Base-by-base conservation (phyloP, 2,113 vertebrate species). In the Vireo altiloquus region DNA sequence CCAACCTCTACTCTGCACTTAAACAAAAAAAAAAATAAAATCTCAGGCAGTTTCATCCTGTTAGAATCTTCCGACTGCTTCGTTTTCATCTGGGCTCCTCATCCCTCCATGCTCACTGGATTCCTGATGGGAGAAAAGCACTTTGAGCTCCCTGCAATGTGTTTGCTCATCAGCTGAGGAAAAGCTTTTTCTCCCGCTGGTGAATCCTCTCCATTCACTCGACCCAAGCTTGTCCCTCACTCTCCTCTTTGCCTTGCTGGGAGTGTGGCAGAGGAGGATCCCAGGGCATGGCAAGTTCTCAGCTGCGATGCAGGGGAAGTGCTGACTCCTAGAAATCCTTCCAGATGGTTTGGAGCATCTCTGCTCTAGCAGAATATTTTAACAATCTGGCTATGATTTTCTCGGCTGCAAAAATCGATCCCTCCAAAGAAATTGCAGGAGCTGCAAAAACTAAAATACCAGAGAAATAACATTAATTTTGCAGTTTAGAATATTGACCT, bases 371-470 rank as follows among this genome's bases (percentile, higher is more conserved):
- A 97, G 97, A 97, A 98, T 98, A 97, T 97, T 96, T 98, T 98
- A 98, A 97, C 97, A 98, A 97, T 98, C 97, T 98, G 97, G 96
- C 87, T 87, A 59, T 35, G 42, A 87, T 90, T 96, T 97, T 95
- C 83, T 96, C 10, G 37, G 59, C 80, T 96, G 37, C 77, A 82
- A 95, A 95, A 95, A 90, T 33, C 10, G 57, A 92, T 92, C 81
- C 90, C 79, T 90, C 97, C 90, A 94, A 96, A 97, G 94, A 89
- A 97, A 97, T 68, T 96, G 96, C 94, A 95, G 92, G 63, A 95
- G 72, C 87, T 96, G 97, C 94, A 96, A 63, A 97, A 96, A 83
- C 66, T 64, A 68, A 94, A 94, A 94, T 92, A 89, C 66, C 64
- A 61, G 88, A 81, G 78, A 92, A 91, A 77, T 80, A 74, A 66